Base-by-base conservation (phyloP, 2,797 vertebrate genomes). In the Lerista edwardsae region DNA sequence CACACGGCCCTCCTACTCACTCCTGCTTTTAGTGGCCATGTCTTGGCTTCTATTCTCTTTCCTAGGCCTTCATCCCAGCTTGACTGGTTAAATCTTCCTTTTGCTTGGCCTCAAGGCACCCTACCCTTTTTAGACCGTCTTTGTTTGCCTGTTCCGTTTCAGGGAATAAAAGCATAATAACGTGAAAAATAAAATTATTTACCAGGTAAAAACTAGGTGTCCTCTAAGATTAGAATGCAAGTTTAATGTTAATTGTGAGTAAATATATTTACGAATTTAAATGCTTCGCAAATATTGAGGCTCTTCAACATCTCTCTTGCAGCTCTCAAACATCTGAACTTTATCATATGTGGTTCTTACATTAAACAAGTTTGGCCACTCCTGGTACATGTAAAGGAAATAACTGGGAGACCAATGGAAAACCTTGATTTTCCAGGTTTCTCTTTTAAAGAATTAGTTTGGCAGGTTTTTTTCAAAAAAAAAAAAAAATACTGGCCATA, bases 321-420 rank as follows among this genome's bases (percentile, higher is more conserved):
- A n/a, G 41, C 41, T 44, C 41, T 44, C 41, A 44, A 44, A 44
- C 41, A 44, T 44, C n/a, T n/a, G n/a, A n/a, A n/a, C n/a, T n/a
- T 44, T 44, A 44, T 44, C 41, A 44, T 44, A 44, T 44, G 41
- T 44, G 41, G 41, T 9, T 44, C 9, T 44, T 44, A 44, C 41
- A 44, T 44, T 44, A 44, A 44, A 4, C 9, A 9, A 44, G 41
- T 44, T 44, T 44, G 41, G 41, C 41, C 41, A 44, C 41, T 9
- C n/a, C 72, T 87, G 82, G 80, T 72, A 90, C 71, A 91, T 68
- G 80, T 11, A 67, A 74, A 86, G 57, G 44, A 84, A 86, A 81
- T 11, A 47, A 67, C 31, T 73, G 69, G 87, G 79, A 64, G 75
- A 76, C 78, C 0, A 0, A 5, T 76, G 27, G 7, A 67, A 79